Evolutionary conservation across 2,888 invertebrate genomes (phyloP), one percentile per base, ranked within the genome.

Genomic region (Flexamia atlantica): DNA sequence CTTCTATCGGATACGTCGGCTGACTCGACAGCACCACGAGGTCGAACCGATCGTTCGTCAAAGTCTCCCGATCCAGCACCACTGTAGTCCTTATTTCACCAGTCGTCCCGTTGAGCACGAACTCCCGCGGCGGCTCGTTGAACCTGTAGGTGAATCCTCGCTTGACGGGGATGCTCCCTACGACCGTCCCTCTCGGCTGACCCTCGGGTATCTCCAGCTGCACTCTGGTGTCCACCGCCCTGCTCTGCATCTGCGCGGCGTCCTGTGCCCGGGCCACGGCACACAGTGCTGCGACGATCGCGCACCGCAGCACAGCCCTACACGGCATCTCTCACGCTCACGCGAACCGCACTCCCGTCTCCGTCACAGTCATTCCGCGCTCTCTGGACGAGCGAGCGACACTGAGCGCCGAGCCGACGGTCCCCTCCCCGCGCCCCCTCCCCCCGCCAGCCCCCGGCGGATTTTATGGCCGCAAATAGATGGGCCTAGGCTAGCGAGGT

Each of bases 71-170:
- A 90, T 99, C 98, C 83, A 99, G 92, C 80, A 95, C 92, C 80
- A 93, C 93, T 87, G 95, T 95, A 17, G 97, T 97, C 88, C 93
- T 93, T 42, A 99, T 96, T 89, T 95, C 95, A 28, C 99, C 98
- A 17, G 95, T 95, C 17, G 94, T 93, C 14, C 95, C 93, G 90
- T 98, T 96, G 85, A 99, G 91, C 53, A 92, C 91, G 90, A 99
- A 99, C 90, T 97, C 97, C 87, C 94, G 93, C 0, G 97, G 96
- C 23, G 96, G 95, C 89, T 98, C 98, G 91, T 97, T 98, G 90
- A 99, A 97, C 86, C 97, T 93, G 90, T 98, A 99, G 0, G 96
- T 96, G 90, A 97, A 98, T 85, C 96, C 97, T 4, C 95, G 93
- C 90, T 96, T 95, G 9, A 94, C 95, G 40, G 97, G 97, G 88